A percentile compares a stretch with the other conserved stretches of the same genome.
Evolutionary conservation across 1,140 invertebrate species (phyloP).

Genomic region (Andricus grossulariae): DNA sequence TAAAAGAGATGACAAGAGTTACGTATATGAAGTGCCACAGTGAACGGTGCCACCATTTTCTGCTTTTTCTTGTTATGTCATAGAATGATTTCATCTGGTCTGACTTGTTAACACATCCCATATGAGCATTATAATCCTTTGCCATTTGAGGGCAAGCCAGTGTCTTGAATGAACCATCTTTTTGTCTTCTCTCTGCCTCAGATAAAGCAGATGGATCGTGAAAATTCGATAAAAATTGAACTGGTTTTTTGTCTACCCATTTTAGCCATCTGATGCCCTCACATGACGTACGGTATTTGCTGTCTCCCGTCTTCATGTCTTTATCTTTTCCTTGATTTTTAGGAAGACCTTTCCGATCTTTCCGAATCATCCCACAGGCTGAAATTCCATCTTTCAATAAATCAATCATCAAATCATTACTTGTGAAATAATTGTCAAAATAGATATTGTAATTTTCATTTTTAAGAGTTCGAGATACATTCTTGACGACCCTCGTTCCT

Average conservation of each 20-base stretch:
- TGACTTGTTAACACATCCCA: conserved; percentile 55
- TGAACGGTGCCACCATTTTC: conserved; percentile 67
- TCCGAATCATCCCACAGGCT: conserved; percentile 60
- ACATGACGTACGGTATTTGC: conserved; percentile 39
- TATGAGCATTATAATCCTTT: conserved; percentile 54
- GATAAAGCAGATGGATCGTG: conserved; percentile 51
- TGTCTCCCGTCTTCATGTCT: conserved; percentile 47
- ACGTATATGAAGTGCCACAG: conserved; percentile 62
- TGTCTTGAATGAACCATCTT: conserved; percentile 48
- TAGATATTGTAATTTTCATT: conserved; percentile 58
- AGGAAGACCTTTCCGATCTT: conserved; percentile 52
- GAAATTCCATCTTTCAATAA: conserved; percentile 61
- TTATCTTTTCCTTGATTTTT: conserved; percentile 57
- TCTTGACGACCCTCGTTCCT: conserved; percentile 63
- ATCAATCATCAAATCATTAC: conserved; percentile 55
- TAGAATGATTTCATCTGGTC: conserved; percentile 62
- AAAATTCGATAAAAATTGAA: conserved; percentile 67
- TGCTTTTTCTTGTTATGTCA: conserved; percentile 61
- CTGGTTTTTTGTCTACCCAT: conserved; percentile 62
- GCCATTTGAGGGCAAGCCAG: conserved; percentile 46
- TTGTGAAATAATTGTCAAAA: conserved; percentile 65
- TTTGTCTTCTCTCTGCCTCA: conserved; percentile 45
- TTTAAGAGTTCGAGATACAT: conserved; percentile 52
- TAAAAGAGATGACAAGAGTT: conserved; percentile 53
- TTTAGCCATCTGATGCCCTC: conserved; percentile 60